A percentile compares a stretch with the other conserved stretches of the same genome.
Evolutionary conservation across 2,113 vertebrate genomes (phyloP).

Genomic region (Dunckerocampus dactyliophorus): DNA sequence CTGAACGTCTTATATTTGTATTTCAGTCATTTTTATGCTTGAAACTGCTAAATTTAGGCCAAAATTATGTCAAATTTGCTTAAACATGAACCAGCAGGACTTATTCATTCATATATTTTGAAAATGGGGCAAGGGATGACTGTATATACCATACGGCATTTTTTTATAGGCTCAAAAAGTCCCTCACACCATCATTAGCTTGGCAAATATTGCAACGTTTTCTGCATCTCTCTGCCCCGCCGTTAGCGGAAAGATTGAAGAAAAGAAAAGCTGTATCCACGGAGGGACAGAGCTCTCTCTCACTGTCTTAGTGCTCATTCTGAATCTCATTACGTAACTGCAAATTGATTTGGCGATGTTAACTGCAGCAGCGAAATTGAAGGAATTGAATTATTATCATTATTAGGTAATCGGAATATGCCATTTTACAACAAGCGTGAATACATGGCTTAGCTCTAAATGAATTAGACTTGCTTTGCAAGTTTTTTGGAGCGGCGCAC

Average conservation of each 20-base stretch:
- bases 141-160: no score
- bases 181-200: background rate
- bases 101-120: no score
- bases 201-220: background rate
- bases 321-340: constrained; percentile 36
- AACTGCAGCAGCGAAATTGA: constrained; percentile 43
- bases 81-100: no score
- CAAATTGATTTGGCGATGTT: constrained; percentile 51
- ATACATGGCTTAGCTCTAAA: constrained; percentile 23
- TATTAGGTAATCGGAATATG: constrained; percentile 46
- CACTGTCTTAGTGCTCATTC: background rate
- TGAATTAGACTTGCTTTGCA: constrained; percentile 32
- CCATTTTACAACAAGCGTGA: constrained; percentile 36
- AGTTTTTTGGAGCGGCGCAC: constrained; percentile 3
- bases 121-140: no score
- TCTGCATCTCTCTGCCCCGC: background rate
- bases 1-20: no score
- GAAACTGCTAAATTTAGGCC: no score
- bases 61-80: no score
- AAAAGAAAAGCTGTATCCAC: constrained; percentile 5
- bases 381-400: constrained; percentile 57
- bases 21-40: no score
- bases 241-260: background rate
- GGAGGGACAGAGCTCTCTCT: constrained; percentile 24
- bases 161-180: no score